Evolutionary conservation across 1,140 invertebrate genomes (phyloP).

Genomic region (Steinernema feltiae): DNA sequence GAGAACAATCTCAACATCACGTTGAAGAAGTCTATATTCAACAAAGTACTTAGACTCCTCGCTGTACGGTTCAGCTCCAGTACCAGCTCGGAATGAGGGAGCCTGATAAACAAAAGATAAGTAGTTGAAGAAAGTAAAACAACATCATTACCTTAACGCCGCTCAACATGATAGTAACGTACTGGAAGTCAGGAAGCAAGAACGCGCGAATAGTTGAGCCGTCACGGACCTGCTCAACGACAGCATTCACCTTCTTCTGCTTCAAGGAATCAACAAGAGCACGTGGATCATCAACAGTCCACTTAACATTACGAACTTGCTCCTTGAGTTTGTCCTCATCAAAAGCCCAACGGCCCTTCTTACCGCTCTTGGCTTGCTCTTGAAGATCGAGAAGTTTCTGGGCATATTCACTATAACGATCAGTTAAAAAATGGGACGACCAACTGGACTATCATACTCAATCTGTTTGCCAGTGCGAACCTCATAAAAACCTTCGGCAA

Average conservation of each 20-base stretch:
- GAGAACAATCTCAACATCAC: constrained; percentile 83
- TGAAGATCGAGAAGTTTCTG: constrained; percentile 75
- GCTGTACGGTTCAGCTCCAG: constrained; percentile 65
- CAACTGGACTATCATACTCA: constrained; percentile 61
- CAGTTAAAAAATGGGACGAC: neutral
- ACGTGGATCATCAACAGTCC: constrained; percentile 75
- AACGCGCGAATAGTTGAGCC: constrained; percentile 86
- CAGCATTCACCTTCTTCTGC: constrained; percentile 69
- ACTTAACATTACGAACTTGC: constrained; percentile 78
- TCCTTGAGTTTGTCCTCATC: constrained; percentile 60
- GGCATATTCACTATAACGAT: constrained; percentile 49
- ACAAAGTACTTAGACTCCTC: constrained; percentile 83
- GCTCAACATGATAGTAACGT: constrained; percentile 85
- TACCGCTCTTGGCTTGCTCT: constrained; percentile 76
- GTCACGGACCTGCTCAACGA: constrained; percentile 74
- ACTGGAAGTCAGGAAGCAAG: constrained; percentile 75
- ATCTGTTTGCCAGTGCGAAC: constrained; percentile 73
- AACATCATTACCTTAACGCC: constrained; percentile 73
- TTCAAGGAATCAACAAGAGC: constrained; percentile 74
- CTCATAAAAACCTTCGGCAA: constrained; percentile 78
- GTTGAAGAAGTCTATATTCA: constrained; percentile 80
- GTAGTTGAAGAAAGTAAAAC: too few relatives aligned
- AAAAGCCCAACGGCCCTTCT: constrained; percentile 75
- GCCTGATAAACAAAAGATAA: too few relatives aligned
- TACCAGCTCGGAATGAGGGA: too few relatives aligned